Percentiles rank a stretch among this genome's conserved stretches.
Conservation (phyloP, 2,888 invertebrate genomes). For the Drosophila affinis region DNA sequence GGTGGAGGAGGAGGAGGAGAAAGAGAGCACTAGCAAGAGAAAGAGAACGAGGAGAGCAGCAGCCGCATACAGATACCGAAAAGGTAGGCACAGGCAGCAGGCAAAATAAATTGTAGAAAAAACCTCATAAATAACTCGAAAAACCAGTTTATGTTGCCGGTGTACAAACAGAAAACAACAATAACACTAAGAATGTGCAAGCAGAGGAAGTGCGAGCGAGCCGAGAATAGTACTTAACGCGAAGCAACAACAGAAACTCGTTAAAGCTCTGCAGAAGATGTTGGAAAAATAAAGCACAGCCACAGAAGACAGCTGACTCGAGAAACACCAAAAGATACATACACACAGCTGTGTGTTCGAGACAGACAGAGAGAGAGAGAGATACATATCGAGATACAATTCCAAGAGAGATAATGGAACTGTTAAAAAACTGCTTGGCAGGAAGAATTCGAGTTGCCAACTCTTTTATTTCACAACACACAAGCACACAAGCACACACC, state of each 20-base stretch:
- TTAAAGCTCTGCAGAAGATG: constrained; percentile 72
- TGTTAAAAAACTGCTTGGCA: constrained; percentile 27
- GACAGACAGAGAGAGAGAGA: constrained; percentile 13
- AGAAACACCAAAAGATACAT: constrained; percentile 55
- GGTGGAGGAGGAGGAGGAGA: constrained; percentile 40
- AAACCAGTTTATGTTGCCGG: constrained; percentile 79
- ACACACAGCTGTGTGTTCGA: constrained; percentile 33
- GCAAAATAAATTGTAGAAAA: constrained; percentile 72
- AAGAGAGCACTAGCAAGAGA: constrained; percentile 50
- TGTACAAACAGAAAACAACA: constrained; percentile 67
- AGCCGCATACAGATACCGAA: constrained; percentile 67
- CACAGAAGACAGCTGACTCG: constrained; percentile 70
- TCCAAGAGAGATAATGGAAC: constrained; percentile 32
- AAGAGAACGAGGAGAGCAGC: constrained; percentile 21
- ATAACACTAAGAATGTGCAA: constrained; percentile 67
- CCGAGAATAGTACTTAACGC: constrained; percentile 64
- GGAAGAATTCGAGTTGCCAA: constrained; percentile 12
- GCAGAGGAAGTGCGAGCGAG: constrained; percentile 56
- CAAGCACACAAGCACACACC: neutral
- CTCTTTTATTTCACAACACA: constrained; percentile 35
- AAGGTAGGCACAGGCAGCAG: constrained; percentile 38
- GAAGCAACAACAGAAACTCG: constrained; percentile 56
- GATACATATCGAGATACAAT: constrained; percentile 17
- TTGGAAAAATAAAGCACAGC: constrained; percentile 61
- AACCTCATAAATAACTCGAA: constrained; percentile 79